These are phyloP conservation scores for Macrobrachium rosenbergii DNA, from an alignment of 1,140 invertebrate genomes.

Conservation along the genomic window DNA sequence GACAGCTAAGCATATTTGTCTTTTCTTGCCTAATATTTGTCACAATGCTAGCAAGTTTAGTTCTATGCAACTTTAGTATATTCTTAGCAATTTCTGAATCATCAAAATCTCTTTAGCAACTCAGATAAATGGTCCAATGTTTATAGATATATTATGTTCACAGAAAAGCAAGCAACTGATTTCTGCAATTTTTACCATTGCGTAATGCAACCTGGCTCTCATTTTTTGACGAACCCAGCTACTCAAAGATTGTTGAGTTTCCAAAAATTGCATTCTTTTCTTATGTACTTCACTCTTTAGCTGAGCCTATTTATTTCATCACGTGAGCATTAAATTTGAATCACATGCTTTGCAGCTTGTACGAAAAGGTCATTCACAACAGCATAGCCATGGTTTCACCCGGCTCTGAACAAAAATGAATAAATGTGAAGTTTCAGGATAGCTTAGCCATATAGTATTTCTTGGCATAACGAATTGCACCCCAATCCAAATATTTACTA, in stretches of 20 bases:
- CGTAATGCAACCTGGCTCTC: slow-evolving; percentile 4
- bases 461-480: too few species aligned
- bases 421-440: not conserved
- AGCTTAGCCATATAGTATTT: too few species aligned
- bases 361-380: slow-evolving; percentile 24
- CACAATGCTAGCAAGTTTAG: too few species aligned
- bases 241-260: slow-evolving; percentile 22
- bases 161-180: slow-evolving; percentile 26
- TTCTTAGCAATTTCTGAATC: too few species aligned
- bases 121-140: slow-evolving; percentile 34
- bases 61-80: too few species aligned
- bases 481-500: too few species aligned
- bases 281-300: slow-evolving; percentile 20
- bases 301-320: slow-evolving; percentile 31
- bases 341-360: slow-evolving; percentile 25
- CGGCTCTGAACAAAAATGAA: slow-evolving; percentile 4
- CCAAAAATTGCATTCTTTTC: slow-evolving; percentile 23
- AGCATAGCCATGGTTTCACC: slow-evolving; percentile 42
- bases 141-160: slow-evolving; percentile 42
- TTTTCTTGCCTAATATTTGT: too few species aligned
- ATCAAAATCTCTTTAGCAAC: slow-evolving; percentile 23
- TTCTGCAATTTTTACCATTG: slow-evolving; percentile 22
- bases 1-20: too few species aligned
- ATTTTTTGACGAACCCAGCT: slow-evolving; percentile 35
- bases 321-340: slow-evolving; percentile 28